Evolutionary conservation across 2,113 vertebrate species (phyloP).

Genomic region (Rhabdomys dilectus): DNA sequence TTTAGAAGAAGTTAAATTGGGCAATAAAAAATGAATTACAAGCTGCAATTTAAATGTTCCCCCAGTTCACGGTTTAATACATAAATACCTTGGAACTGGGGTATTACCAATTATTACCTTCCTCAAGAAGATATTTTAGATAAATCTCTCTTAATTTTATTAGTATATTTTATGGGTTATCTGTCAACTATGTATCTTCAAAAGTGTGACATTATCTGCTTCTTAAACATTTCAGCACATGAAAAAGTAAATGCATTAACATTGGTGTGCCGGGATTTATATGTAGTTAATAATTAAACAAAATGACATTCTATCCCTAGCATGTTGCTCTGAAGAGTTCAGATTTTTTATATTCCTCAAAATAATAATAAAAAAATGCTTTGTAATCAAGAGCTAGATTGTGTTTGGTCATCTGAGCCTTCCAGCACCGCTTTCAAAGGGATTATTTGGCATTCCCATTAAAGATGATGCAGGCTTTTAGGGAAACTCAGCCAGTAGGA

Average conservation of each 20-base stretch:
- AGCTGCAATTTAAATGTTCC: conserved; percentile 67
- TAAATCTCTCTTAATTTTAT: conserved; percentile 43
- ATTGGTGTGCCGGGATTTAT: not conserved
- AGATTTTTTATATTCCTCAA: not conserved
- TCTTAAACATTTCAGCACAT: not conserved
- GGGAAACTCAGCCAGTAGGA: not conserved
- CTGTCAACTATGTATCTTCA: not conserved
- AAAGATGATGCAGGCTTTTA: not conserved
- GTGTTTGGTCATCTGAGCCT: not conserved
- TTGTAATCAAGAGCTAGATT: not conserved
- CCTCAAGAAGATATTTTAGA: not conserved
- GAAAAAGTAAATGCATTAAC: not conserved
- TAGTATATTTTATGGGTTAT: not conserved
- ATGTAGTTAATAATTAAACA: not conserved
- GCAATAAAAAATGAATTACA: conserved; percentile 77
- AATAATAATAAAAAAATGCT: not conserved
- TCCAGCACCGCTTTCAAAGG: not conserved
- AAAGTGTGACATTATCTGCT: not conserved
- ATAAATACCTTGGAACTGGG: conserved; percentile 59
- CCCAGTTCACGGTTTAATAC: conserved; percentile 71
- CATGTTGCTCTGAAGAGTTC: not conserved
- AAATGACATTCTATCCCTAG: not conserved
- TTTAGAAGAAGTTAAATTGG: conserved; percentile 77
- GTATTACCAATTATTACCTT: not conserved
- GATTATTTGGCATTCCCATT: not conserved